Evolutionary conservation across 2,113 vertebrate species (phyloP).

Genomic region (Oreotrochilus melanogaster): DNA sequence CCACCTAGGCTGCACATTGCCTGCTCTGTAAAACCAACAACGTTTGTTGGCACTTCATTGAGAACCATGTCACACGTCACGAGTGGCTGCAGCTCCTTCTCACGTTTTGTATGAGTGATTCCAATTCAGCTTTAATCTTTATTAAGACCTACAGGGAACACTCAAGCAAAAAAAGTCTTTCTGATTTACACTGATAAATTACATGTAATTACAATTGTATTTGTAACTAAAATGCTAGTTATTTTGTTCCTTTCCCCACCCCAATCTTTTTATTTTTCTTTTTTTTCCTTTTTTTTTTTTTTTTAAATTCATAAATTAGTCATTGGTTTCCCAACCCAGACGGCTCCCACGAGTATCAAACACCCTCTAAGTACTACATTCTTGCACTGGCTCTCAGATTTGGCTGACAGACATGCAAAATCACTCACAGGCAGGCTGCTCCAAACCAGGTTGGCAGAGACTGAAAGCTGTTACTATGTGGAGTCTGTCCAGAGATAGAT

Average conservation of each 20-base stretch:
- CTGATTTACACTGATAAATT: not conserved
- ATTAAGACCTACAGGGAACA: not conserved
- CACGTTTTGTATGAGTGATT: not conserved
- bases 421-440: conserved; percentile 14
- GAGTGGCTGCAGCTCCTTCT: not conserved
- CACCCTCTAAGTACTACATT: not conserved
- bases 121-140: not conserved
- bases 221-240: not conserved
- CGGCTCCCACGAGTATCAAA: conserved; percentile 27
- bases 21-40: not conserved
- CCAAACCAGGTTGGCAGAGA: conserved; percentile 42
- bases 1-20: not conserved
- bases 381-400: conserved; percentile 21
- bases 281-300: too few relatives aligned
- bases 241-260: not conserved
- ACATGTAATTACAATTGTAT: not conserved
- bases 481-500: conserved; percentile 52
- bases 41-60: not conserved
- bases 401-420: conserved; percentile 24
- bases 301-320: not conserved
- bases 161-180: not conserved
- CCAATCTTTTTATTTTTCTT: not conserved
- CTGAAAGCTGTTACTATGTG: conserved; percentile 45
- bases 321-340: not conserved
- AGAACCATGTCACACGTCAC: not conserved